Conservation (phyloP, 2,797 vertebrate genomes). For the Champsocephalus gunnari region DNA sequence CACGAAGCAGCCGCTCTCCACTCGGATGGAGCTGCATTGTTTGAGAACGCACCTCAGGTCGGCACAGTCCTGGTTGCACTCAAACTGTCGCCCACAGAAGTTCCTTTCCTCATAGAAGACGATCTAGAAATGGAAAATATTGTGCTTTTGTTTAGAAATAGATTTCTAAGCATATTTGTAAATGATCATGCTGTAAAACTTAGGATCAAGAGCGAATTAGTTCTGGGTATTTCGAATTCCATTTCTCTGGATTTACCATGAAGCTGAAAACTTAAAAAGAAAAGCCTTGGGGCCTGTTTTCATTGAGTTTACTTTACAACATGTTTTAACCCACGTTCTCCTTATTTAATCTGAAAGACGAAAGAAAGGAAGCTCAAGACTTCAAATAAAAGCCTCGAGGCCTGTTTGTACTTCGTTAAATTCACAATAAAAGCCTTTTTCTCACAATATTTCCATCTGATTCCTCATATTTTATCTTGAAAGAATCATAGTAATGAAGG, state of each 20-base stretch:
- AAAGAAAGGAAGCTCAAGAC: no score
- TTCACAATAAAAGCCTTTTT: no score
- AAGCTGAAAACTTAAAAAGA: no score
- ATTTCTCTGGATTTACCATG: no score
- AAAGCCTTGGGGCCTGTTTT: no score
- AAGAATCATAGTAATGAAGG: not conserved
- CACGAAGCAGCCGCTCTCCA: constrained; percentile 80
- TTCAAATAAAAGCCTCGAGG: no score
- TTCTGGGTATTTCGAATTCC: not conserved
- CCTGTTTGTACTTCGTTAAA: no score
- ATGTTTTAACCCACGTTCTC: not conserved
- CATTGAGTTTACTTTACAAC: no score
- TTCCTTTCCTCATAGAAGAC: constrained; percentile 81
- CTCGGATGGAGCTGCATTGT: constrained; percentile 76
- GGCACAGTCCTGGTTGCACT: constrained; percentile 65
- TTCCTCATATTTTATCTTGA: not conserved
- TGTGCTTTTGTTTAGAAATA: not conserved
- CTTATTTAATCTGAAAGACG: not conserved
- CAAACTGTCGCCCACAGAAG: constrained; percentile 73
- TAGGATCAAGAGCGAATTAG: not conserved
- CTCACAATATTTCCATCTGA: no score
- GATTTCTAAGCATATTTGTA: not conserved
- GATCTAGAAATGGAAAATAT: constrained; percentile 60
- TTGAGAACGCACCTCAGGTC: constrained; percentile 66
- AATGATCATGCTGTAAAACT: not conserved